Percentiles rank a stretch among this genome's conserved stretches.
Evolutionary conservation across 2,888 invertebrate species (phyloP).

Genomic region (Drosophila pseudotakahashii): DNA sequence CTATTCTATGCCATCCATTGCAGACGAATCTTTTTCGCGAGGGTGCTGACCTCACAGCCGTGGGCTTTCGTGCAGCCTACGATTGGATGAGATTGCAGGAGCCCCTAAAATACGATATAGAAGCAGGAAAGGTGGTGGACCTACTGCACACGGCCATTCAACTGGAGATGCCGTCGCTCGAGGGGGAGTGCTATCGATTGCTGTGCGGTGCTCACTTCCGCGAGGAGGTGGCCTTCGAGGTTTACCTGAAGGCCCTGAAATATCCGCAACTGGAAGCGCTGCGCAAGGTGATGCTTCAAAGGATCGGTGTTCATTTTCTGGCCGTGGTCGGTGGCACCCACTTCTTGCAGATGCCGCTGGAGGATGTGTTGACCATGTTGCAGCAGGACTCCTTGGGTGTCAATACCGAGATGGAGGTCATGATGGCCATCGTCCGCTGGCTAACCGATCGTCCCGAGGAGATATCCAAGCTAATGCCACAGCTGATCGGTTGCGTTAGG

Average conservation of each 20-base stretch:
- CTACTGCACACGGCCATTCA: background rate
- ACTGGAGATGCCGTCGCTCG: background rate
- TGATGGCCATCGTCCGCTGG: background rate
- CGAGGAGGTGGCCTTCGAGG: background rate
- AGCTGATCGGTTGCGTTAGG: background rate
- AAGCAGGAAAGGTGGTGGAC: background rate
- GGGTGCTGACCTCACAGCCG: background rate
- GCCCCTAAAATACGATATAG: background rate
- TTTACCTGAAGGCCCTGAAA: background rate
- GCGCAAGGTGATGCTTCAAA: background rate
- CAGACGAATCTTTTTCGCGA: background rate
- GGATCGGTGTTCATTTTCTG: background rate
- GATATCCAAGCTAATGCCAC: background rate
- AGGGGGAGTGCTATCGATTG: background rate
- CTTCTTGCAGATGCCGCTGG: background rate
- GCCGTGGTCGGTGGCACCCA: background rate
- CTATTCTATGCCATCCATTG: too few relatives aligned
- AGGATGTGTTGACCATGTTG: constrained; percentile 1
- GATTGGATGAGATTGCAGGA: background rate
- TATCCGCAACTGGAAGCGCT: background rate
- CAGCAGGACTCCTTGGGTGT: background rate
- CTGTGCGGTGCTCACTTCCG: background rate
- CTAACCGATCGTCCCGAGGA: background rate
- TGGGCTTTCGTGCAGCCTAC: background rate
- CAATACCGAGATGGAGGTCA: background rate